Percentiles rank a stretch among this genome's conserved stretches.
Evolutionary conservation across 2,888 invertebrate genomes (phyloP).

Genomic region (Carcina quercana): DNA sequence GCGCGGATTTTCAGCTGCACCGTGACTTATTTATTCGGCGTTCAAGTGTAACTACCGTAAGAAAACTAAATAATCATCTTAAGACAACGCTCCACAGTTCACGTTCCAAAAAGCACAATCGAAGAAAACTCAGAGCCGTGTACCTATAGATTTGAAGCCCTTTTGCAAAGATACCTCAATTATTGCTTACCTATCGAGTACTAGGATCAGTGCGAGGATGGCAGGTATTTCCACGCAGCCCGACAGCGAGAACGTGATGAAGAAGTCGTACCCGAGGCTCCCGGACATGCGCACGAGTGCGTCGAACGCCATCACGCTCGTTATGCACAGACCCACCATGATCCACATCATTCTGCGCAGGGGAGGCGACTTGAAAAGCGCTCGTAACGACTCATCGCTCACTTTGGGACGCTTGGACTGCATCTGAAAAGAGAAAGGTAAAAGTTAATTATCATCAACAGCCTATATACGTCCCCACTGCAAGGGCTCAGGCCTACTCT

Average conservation of each 20-base stretch:
- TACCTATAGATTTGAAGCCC: background rate
- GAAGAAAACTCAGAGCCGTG: background rate
- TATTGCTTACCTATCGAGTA: constrained; percentile 55
- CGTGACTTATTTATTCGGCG: no score
- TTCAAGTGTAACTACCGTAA: background rate
- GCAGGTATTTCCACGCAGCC: constrained; percentile 63
- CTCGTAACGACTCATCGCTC: constrained; percentile 37
- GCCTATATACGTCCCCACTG: no score
- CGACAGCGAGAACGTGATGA: constrained; percentile 55
- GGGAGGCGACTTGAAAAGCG: constrained; percentile 37
- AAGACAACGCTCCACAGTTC: no score
- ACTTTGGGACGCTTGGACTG: constrained; percentile 40
- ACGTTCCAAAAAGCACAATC: no score
- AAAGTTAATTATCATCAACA: background rate
- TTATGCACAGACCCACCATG: constrained; percentile 51
- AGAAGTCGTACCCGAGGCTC: constrained; percentile 57
- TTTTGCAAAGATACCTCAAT: background rate
- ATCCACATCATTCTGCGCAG: constrained; percentile 40
- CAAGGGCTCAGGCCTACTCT: no score
- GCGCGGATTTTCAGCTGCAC: no score
- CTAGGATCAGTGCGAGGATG: constrained; percentile 42
- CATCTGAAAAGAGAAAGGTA: constrained; percentile 28
- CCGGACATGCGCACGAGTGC: constrained; percentile 62
- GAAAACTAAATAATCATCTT: constrained; percentile 9
- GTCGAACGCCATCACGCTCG: constrained; percentile 53